These are phyloP conservation scores for Parnassius apollo DNA, from an alignment of 2,888 invertebrate species.

Conservation along the genomic window DNA sequence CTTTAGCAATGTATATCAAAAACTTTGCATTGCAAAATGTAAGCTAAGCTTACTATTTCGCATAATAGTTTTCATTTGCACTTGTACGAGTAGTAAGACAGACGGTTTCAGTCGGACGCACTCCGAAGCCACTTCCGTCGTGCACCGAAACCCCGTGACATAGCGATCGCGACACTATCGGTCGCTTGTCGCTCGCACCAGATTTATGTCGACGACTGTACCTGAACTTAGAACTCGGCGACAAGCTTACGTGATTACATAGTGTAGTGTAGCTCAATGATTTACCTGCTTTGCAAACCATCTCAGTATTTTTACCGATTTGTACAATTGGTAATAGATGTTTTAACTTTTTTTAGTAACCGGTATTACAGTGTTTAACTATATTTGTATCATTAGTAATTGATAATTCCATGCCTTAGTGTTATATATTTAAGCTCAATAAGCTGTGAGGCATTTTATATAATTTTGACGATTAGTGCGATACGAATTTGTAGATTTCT, in stretches of 20 bases:
- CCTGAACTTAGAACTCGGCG: conserved; percentile 22
- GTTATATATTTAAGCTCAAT: no score
- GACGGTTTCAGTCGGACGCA: conserved; percentile 22
- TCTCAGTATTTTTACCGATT: no score
- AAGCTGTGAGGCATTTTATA: no score
- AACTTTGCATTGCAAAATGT: conserved; percentile 1
- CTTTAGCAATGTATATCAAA: no score
- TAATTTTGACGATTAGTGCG: no score
- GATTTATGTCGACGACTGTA: conserved; percentile 48
- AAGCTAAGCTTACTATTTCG: background rate
- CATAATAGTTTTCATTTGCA: conserved; percentile 13
- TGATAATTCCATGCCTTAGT: no score
- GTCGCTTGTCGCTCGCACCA: conserved; percentile 52
- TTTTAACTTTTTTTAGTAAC: no score
- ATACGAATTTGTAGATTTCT: no score
- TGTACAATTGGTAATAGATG: no score
- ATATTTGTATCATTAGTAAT: no score
- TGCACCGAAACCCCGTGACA: conserved; percentile 41
- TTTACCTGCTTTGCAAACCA: background rate
- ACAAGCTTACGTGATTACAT: conserved; percentile 23
- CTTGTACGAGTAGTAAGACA: conserved; percentile 5
- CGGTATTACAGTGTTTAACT: no score
- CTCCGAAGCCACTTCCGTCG: conserved; percentile 45
- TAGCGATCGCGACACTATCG: conserved; percentile 60
- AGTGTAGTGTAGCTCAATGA: conserved; percentile 10